Evolutionary conservation across 1,140 invertebrate species (phyloP).

Genomic region (Lepidotrigona ventralis): DNA sequence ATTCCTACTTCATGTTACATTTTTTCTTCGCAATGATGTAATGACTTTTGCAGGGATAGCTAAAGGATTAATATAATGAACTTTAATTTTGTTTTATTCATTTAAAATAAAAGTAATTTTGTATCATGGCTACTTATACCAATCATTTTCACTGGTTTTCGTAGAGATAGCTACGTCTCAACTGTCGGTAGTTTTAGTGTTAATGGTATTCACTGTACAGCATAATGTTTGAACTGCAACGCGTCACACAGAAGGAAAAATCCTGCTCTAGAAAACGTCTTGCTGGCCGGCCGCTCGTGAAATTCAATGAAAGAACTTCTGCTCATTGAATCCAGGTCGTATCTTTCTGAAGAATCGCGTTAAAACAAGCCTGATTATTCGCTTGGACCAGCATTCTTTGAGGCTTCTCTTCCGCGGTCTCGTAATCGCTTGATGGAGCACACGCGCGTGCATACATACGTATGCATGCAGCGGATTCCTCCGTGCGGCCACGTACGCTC

Average conservation of each 20-base stretch:
- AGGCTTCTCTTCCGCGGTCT: constrained; percentile 17
- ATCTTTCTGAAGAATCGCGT: background rate
- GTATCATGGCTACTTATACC: no score
- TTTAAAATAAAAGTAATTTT: no score
- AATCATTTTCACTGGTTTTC: no score
- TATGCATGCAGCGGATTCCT: constrained; percentile 41
- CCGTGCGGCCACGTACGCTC: constrained; percentile 3
- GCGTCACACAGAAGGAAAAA: background rate
- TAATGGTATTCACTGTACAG: no score
- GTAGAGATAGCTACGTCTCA: no score
- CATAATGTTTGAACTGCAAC: no score
- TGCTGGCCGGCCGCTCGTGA: background rate
- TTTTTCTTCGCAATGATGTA: no score
- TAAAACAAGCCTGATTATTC: constrained; percentile 14
- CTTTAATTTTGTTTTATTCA: no score
- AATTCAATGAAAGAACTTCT: background rate
- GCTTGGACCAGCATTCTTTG: constrained; percentile 32
- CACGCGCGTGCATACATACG: constrained; percentile 39
- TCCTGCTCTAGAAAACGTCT: background rate
- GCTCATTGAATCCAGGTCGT: background rate
- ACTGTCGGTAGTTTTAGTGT: no score
- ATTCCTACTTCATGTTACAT: no score
- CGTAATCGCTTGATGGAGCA: constrained; percentile 28
- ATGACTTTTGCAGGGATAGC: no score
- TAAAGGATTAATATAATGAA: no score